phyloP scores from a whole-genome alignment of 1,140 invertebrate genomes.

The Musca domestica region DNA sequence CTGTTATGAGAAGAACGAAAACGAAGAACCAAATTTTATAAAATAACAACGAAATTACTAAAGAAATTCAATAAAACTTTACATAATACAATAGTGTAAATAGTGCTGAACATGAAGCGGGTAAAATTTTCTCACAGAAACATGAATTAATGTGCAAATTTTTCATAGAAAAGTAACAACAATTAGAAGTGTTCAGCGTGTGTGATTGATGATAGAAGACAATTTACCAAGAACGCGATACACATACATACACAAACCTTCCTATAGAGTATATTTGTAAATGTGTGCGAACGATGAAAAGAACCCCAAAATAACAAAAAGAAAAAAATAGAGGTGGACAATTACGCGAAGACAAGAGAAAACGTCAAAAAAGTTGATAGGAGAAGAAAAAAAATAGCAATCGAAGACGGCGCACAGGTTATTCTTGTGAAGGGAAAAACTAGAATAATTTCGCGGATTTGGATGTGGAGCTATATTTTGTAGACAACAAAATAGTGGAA shows the following conservation, averaged over 20 bases:
- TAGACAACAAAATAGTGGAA: no score
- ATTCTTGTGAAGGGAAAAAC: background rate
- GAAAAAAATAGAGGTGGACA: slow-evolving; percentile 11
- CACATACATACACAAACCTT: slow-evolving; percentile 22
- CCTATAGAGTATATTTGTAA: background rate
- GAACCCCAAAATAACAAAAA: slow-evolving; percentile 12
- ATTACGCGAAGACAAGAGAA: slow-evolving; percentile 9
- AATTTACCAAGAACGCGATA: slow-evolving; percentile 17
- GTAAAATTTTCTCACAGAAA: background rate
- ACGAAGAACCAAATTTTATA: slow-evolving; percentile 14
- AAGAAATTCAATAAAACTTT: slow-evolving; percentile 6
- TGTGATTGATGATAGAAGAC: slow-evolving; percentile 13
- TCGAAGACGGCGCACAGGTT: slow-evolving; percentile 13
- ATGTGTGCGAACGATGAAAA: background rate
- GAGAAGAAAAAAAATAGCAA: slow-evolving; percentile 8
- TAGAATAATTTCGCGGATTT: no score
- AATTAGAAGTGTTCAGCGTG: slow-evolving; percentile 11
- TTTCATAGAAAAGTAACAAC: slow-evolving; percentile 1
- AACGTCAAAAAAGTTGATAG: slow-evolving; percentile 17
- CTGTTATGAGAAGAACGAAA: slow-evolving; percentile 12
- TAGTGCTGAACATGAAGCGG: background rate
- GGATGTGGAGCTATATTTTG: no score
- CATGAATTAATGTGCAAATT: slow-evolving; percentile 5
- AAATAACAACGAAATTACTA: slow-evolving; percentile 17
- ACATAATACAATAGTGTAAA: slow-evolving; percentile 2